phyloP scores from a whole-genome alignment of 2,113 vertebrate genomes.

The Plectropomus leopardus region DNA sequence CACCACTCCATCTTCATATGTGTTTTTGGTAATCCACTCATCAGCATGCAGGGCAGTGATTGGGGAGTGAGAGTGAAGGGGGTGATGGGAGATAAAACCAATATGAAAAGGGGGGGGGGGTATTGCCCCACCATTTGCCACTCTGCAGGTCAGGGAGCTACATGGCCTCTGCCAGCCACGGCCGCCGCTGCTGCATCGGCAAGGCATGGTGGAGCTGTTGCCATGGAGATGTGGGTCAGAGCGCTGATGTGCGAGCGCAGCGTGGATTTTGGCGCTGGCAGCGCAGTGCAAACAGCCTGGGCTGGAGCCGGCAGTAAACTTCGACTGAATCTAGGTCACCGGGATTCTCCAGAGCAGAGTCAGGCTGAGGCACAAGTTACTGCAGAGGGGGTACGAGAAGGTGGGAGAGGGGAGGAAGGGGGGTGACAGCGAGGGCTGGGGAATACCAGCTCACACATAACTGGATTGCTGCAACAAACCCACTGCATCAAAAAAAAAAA shows the following conservation, averaged over 20 bases:
- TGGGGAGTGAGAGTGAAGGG: conserved; percentile 13
- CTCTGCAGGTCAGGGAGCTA: conserved; percentile 48
- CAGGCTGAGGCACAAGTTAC: conserved; percentile 72
- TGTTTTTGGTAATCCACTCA: conserved; percentile 39
- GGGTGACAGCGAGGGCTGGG: neutral
- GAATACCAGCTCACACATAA: conserved; percentile 15
- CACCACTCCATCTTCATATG: conserved; percentile 11
- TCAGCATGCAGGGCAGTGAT: conserved; percentile 48
- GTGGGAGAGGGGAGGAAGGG: neutral
- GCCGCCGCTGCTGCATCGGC: conserved; percentile 24
- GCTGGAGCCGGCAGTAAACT: conserved; percentile 85
- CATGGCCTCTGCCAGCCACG: conserved; percentile 23
- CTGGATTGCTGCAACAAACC: conserved; percentile 6
- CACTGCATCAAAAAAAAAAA: neutral
- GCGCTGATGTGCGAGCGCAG: conserved; percentile 83
- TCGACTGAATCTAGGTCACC: conserved; percentile 90
- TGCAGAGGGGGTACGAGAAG: conserved; percentile 14
- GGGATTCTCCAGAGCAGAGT: conserved; percentile 87
- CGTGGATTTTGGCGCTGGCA: conserved; percentile 82
- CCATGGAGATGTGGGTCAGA: conserved; percentile 92
- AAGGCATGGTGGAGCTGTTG: conserved; percentile 80
- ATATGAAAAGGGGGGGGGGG: conserved; percentile 4
- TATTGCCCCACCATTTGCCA: conserved; percentile 21
- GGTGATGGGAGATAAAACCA: conserved; percentile 10
- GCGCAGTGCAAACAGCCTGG: conserved; percentile 68